Base-by-base conservation (phyloP, 2,113 vertebrate species). In the Regulus satrapa region DNA sequence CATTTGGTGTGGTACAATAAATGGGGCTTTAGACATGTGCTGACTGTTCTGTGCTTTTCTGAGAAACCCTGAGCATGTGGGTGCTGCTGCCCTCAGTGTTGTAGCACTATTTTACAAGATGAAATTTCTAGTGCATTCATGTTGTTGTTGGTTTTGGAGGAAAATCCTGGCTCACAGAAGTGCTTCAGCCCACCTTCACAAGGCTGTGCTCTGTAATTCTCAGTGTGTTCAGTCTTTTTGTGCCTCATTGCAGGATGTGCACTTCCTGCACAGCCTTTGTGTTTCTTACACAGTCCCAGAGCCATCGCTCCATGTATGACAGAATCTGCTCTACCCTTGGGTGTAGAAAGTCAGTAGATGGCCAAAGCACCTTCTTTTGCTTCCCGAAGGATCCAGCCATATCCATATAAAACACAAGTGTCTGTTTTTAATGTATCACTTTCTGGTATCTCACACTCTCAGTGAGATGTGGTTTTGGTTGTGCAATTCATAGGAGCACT, bases 1-100 rank as follows among this genome's bases (percentile, higher is more conserved):
- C 16, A 6, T 41, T 45, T n/a, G 38, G 5, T 55, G 48, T 78
- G 43, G 12, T 88, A 64, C 69, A 82, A 34, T 48, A 7, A 87
- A 14, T 0, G 0, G 48, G 59, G 23, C 26, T 26, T 77, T 28
- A n/a, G 56, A 21, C 20, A 5, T 5, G 5, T 45, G 28, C 25
- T 5, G 2, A 17, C 2, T 43, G 24, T 34, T 67, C 45, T 12
- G 6, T 55, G 40, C 49, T 68, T 76, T 82, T 68, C 92, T 93
- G 74, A 88, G 75, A 76, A 92, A 15, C 54, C 23, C 40, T 6
- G 31, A 79, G 23, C 21, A 3, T 20, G 46, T 54, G 77, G 12
- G 7, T 81, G 59, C 8, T 6, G 75, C 34, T 32, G 56, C 46
- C 46, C 24, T 17, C 14, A n/a, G 63, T 45, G 12, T 12, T 19